Base-by-base conservation (phyloP, 2,113 vertebrate species). In the Tauraco erythrolophus region DNA sequence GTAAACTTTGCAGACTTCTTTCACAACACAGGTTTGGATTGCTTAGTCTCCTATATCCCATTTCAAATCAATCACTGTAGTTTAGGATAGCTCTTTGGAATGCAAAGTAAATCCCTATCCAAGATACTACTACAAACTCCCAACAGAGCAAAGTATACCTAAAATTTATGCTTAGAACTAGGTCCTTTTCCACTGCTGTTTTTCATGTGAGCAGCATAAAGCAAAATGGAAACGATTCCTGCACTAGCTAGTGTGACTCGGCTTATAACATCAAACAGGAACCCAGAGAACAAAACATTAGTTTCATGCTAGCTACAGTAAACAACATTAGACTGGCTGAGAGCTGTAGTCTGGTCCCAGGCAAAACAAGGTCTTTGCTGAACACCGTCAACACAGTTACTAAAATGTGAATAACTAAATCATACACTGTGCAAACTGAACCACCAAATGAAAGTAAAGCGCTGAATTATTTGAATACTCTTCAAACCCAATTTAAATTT, bases 401-500 rank as follows among this genome's bases (percentile, higher is more conserved):
- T 97, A 94, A 96, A 94, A 96, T 89, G 87, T 94, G 96, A 95
- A 96, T 96, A 96, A 96, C 96, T 95, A 92, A 94, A 94, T 94
- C 95, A 95, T 95, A 92, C 57, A 89, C 84, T 91, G 88, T 94
- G 91, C 86, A 96, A 97, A 87, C 88, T 35, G 75, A 97, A 94
- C 90, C 56, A 84, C 81, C 87, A 82, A 94, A 86, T 86, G 88
- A 94, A 97, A 97, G 86, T 84, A 96, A 95, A 96, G 51, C 25
- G 0, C 71, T 95, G 93, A 94, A 96, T 96, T 96, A 97, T 97
- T 88, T 95, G 95, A 97, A 96, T 81, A 78, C 68, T 97, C 78
- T 96, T 97, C 94, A 95, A 94, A 97, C 92, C 90, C 61, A 92
- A 96, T 98, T 98, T 97, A 97, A 98, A 97, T 97, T 96, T 98